These are phyloP conservation scores for Apotomis capreana DNA, from an alignment of 2,888 invertebrate species.

Conservation along the genomic window DNA sequence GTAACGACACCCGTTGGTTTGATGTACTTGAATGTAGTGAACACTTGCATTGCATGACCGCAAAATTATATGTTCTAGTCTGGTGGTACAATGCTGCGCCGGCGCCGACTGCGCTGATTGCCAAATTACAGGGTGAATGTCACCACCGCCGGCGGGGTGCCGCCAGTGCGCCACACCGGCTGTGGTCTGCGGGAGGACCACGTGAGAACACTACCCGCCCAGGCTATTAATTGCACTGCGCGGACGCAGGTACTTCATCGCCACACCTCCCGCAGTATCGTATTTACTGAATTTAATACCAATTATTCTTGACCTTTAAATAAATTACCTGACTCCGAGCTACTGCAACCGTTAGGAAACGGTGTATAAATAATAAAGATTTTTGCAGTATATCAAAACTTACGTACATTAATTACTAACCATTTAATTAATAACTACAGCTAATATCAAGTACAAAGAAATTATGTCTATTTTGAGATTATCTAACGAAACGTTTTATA, in stretches of 20 bases:
- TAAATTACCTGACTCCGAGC: slow-evolving; percentile 35
- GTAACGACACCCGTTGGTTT: slow-evolving; percentile 29
- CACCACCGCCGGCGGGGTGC: slow-evolving; percentile 63
- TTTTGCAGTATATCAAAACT: slow-evolving; percentile 22
- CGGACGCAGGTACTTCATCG: slow-evolving; percentile 10
- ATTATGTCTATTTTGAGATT: background rate
- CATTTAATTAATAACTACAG: slow-evolving; percentile 14
- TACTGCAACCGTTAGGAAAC: slow-evolving; percentile 30
- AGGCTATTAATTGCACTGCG: slow-evolving; percentile 45
- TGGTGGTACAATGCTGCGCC: slow-evolving; percentile 65
- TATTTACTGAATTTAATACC: slow-evolving; percentile 35
- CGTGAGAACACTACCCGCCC: slow-evolving; percentile 49
- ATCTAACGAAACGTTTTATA: slow-evolving; percentile 2
- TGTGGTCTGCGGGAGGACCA: slow-evolving; percentile 34
- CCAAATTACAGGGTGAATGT: slow-evolving; percentile 79
- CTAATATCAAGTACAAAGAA: background rate
- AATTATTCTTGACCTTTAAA: slow-evolving; percentile 33
- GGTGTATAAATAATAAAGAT: slow-evolving; percentile 26
- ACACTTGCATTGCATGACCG: slow-evolving; percentile 72
- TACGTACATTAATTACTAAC: slow-evolving; percentile 1
- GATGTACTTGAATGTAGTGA: slow-evolving; percentile 56
- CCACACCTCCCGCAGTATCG: slow-evolving; percentile 26
- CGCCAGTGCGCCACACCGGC: slow-evolving; percentile 50
- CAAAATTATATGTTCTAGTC: slow-evolving; percentile 73
- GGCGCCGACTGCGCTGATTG: slow-evolving; percentile 64